phyloP scores from a whole-genome alignment of 2,888 invertebrate species.

The Julus scandinavius region DNA sequence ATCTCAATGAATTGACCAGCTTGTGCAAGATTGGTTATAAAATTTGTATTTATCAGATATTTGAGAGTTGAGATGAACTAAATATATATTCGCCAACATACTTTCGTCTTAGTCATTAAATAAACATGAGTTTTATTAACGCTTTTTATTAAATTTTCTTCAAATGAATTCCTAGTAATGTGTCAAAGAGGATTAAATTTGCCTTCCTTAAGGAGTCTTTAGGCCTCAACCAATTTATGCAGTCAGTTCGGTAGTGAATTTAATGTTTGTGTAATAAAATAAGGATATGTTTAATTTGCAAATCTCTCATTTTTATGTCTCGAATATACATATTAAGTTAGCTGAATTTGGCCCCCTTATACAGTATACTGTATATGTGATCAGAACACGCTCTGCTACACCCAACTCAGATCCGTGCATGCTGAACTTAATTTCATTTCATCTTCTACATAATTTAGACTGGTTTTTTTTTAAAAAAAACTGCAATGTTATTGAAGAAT shows the following conservation, averaged over 20 bases:
- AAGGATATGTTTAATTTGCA: not conserved
- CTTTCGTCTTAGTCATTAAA: too few relatives aligned
- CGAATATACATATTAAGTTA: conserved; percentile 11
- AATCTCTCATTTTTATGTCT: conserved; percentile 5
- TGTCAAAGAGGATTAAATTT: not conserved
- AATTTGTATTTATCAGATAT: too few relatives aligned
- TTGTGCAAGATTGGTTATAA: too few relatives aligned
- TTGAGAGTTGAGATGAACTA: too few relatives aligned
- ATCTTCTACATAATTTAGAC: conserved; percentile 23
- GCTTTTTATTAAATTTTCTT: too few relatives aligned
- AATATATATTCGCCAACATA: too few relatives aligned
- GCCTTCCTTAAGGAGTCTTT: not conserved
- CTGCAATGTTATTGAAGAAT: conserved; percentile 22
- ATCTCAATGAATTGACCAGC: too few relatives aligned
- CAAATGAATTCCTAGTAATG: too few relatives aligned
- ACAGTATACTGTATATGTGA: too few relatives aligned
- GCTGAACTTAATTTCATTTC: conserved; percentile 23
- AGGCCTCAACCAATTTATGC: not conserved
- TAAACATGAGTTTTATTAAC: too few relatives aligned
- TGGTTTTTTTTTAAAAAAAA: conserved; percentile 12
- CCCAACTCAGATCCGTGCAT: not conserved
- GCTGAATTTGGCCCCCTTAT: not conserved
- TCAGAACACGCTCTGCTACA: not conserved
- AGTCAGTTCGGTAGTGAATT: not conserved
- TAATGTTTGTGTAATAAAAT: conserved; percentile 19